Evolutionary conservation across 2,888 invertebrate genomes (phyloP).

Genomic region (Drosophila cognata): DNA sequence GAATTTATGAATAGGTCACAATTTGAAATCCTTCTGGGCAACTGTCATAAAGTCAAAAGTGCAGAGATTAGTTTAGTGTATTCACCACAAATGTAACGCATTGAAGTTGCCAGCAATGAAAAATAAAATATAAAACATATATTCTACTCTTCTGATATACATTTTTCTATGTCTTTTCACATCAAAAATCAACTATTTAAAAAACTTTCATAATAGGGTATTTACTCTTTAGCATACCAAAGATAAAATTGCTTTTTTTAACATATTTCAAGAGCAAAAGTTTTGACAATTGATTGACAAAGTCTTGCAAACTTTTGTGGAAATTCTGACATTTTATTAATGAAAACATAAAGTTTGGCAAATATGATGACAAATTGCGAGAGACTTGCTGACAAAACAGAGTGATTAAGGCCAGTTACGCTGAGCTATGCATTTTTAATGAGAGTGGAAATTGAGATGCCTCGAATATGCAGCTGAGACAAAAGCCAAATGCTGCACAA

Average conservation of each 20-base stretch:
- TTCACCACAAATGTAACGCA: background rate
- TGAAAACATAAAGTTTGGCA: slow-evolving; percentile 44
- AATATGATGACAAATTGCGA: slow-evolving; percentile 50
- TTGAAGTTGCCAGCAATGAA: no score
- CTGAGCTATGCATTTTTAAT: slow-evolving; percentile 52
- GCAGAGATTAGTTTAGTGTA: background rate
- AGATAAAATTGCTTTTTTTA: background rate
- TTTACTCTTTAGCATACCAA: background rate
- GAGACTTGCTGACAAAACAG: slow-evolving; percentile 41
- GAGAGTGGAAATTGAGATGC: slow-evolving; percentile 13
- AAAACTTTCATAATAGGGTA: background rate
- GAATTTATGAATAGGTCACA: slow-evolving; percentile 5
- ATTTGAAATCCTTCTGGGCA: slow-evolving; percentile 16
- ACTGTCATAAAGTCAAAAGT: slow-evolving; percentile 34
- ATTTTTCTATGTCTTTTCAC: background rate
- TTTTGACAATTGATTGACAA: slow-evolving; percentile 60
- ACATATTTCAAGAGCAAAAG: slow-evolving; percentile 31
- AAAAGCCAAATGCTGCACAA: slow-evolving; percentile 37
- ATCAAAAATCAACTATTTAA: background rate
- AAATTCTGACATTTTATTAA: slow-evolving; percentile 54
- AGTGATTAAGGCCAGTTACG: slow-evolving; percentile 12
- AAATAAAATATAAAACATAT: no score
- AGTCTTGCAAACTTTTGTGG: slow-evolving; percentile 42
- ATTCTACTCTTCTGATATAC: no score
- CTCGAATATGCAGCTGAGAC: slow-evolving; percentile 34